Evolutionary conservation across 1,140 invertebrate species (phyloP).

Genomic region (Parapsyche elsis): DNA sequence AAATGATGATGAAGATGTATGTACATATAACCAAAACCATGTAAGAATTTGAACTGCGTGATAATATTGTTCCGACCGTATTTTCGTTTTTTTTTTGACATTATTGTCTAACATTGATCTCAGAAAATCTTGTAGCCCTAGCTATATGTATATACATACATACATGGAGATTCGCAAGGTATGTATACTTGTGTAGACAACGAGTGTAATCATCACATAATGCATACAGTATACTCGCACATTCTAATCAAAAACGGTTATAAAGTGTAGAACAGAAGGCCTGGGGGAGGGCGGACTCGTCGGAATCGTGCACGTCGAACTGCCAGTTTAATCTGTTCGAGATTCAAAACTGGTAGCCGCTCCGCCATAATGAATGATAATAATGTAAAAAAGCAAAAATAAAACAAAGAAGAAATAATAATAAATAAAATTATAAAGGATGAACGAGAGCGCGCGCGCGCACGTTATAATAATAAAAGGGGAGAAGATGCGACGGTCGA

Average conservation of each 20-base stretch:
- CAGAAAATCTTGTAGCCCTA: too few relatives aligned
- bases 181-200: background rate
- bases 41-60: too few relatives aligned
- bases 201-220: background rate
- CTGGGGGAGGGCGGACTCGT: background rate
- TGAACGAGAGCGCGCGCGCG: background rate
- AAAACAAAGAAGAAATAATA: background rate
- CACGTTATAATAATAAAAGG: background rate
- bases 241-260: slow-evolving; percentile 8
- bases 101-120: too few relatives aligned
- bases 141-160: too few relatives aligned
- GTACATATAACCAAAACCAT: too few relatives aligned
- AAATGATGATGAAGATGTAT: too few relatives aligned
- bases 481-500: background rate
- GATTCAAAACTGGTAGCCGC: slow-evolving; percentile 11
- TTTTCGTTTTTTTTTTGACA: too few relatives aligned
- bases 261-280: slow-evolving; percentile 10
- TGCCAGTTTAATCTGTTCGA: background rate
- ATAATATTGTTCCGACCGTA: too few relatives aligned
- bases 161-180: background rate
- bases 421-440: background rate
- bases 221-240: background rate
- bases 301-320: background rate
- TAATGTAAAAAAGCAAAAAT: slow-evolving; percentile 14
- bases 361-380: slow-evolving; percentile 7